A percentile compares a stretch with the other conserved stretches of the same genome.
phyloP scores from a whole-genome alignment of 2,888 invertebrate species.

The Onchidella celtica region DNA sequence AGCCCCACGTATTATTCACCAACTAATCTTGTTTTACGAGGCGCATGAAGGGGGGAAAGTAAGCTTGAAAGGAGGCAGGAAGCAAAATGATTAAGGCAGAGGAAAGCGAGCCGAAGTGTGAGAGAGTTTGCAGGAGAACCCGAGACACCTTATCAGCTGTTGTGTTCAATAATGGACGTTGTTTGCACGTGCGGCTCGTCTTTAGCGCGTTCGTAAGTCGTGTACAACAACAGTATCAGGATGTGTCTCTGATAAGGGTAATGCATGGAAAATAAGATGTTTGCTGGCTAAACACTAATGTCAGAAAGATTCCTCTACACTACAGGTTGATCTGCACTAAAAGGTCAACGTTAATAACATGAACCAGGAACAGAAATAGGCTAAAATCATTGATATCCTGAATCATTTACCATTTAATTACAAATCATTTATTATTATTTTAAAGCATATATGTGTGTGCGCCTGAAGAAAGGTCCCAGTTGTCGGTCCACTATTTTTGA shows the following conservation, averaged over 20 bases:
- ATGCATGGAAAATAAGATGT: not conserved
- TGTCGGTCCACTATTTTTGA: too few species aligned
- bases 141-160: slow-evolving; percentile 14
- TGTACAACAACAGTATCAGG: not conserved
- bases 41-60: not conserved
- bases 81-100: not conserved
- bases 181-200: slow-evolving; percentile 17
- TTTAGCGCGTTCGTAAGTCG: not conserved
- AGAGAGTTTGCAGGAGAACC: not conserved
- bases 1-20: not conserved
- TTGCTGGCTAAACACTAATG: too few species aligned
- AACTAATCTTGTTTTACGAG: slow-evolving; percentile 45
- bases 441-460: too few species aligned
- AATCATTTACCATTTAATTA: too few species aligned
- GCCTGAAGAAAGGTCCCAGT: too few species aligned
- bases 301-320: too few species aligned
- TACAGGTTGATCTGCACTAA: too few species aligned
- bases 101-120: not conserved
- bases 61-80: not conserved
- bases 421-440: too few species aligned
- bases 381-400: too few species aligned
- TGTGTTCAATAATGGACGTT: slow-evolving; percentile 13
- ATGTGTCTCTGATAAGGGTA: not conserved
- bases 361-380: too few species aligned
- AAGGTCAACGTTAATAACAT: too few species aligned